Evolutionary conservation across 2,888 invertebrate genomes (phyloP).

Genomic region (Liposcelis brunnea): DNA sequence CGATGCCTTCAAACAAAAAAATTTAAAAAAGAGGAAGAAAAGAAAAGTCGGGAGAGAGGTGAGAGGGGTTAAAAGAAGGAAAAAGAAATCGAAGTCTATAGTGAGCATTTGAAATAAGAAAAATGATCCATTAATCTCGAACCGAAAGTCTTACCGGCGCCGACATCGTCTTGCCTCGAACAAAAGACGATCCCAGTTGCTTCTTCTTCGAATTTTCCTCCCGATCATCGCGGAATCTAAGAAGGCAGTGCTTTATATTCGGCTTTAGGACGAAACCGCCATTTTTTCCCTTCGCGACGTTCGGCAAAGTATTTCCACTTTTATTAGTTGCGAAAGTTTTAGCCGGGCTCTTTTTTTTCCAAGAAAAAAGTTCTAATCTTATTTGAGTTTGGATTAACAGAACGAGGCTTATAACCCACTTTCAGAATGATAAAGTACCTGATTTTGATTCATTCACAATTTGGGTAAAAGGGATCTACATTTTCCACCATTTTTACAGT

Average conservation of each 20-base stretch:
- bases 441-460: no score
- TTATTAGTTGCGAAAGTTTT: conserved; percentile 9
- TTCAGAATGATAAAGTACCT: background rate
- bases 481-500: no score
- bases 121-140: conserved; percentile 5
- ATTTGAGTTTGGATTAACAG: conserved; percentile 6
- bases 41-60: background rate
- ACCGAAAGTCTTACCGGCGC: conserved; percentile 2
- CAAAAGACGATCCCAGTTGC: conserved; percentile 2
- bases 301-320: background rate
- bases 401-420: background rate
- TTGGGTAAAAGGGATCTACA: no score
- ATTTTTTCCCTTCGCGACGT: no score
- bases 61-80: background rate
- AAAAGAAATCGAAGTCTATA: background rate
- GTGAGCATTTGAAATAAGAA: background rate
- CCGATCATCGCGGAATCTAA: no score
- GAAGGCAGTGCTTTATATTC: no score
- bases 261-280: no score
- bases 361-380: background rate
- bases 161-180: conserved; percentile 3
- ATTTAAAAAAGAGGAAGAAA: background rate
- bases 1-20: no score
- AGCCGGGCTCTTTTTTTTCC: background rate
- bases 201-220: conserved; percentile 6